These are phyloP conservation scores for Cuculus canorus DNA, from an alignment of 2,797 vertebrate genomes.

Conservation along the genomic window DNA sequence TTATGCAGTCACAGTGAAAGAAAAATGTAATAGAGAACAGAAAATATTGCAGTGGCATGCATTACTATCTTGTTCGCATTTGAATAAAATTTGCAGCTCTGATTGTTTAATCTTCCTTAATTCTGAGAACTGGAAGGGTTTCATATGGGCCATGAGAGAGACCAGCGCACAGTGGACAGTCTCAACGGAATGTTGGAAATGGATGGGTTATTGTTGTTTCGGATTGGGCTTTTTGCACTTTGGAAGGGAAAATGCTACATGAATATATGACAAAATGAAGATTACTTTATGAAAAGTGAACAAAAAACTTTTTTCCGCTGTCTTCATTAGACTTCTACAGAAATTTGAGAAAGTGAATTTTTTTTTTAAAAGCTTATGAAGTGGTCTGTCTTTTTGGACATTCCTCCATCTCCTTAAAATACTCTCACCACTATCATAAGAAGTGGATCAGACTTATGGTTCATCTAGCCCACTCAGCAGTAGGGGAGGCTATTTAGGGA, in stretches of 20 bases:
- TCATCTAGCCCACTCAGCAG: neutral
- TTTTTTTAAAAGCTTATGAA: neutral
- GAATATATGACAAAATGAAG: neutral
- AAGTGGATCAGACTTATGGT: neutral
- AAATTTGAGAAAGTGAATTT: neutral
- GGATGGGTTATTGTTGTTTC: neutral
- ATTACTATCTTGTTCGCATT: neutral
- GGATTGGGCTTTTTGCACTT: neutral
- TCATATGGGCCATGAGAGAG: neutral
- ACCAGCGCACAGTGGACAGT: neutral
- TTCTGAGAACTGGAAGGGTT: neutral
- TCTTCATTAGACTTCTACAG: neutral
- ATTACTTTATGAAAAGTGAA: neutral
- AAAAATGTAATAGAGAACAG: neutral
- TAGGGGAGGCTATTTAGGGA: neutral
- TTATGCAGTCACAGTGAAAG: neutral
- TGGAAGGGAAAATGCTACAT: neutral
- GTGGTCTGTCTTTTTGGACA: neutral
- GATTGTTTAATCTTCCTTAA: neutral
- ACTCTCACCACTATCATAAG: neutral
- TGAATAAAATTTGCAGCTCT: neutral
- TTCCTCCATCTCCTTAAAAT: neutral
- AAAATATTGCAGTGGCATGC: neutral
- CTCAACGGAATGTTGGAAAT: neutral
- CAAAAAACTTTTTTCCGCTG: neutral